phyloP scores from a whole-genome alignment of 2,888 invertebrate genomes.

The Camponotus fellah region DNA sequence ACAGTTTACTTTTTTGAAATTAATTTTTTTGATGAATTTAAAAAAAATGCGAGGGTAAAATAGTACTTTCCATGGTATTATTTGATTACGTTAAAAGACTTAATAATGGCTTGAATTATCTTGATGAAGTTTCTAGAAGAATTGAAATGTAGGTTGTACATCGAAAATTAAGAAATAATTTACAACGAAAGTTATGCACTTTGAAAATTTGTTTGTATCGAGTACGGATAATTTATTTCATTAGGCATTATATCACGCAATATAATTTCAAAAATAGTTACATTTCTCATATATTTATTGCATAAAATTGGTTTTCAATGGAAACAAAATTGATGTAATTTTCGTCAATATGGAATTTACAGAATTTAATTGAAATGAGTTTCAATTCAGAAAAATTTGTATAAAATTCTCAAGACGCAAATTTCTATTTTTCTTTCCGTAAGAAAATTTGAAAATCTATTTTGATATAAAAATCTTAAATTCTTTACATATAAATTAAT shows the following conservation, averaged over 20 bases:
- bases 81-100: neutral
- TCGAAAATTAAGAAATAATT: neutral
- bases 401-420: neutral
- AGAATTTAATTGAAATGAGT: neutral
- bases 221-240: neutral
- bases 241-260: neutral
- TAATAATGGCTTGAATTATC: neutral
- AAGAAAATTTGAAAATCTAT: neutral
- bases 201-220: neutral
- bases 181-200: neutral
- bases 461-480: neutral
- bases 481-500: neutral
- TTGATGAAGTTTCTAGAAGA: neutral
- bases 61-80: neutral
- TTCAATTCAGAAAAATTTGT: neutral
- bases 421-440: neutral
- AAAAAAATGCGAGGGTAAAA: neutral
- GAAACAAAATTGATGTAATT: neutral
- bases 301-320: neutral
- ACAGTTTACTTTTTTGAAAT: neutral
- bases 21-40: neutral
- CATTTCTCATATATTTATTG: neutral
- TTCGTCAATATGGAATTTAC: neutral
- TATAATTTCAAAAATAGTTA: neutral
- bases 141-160: neutral